These are phyloP conservation scores for Adelognathus sp. DNA, from an alignment of 2,888 invertebrate genomes.

Conservation along the genomic window DNA sequence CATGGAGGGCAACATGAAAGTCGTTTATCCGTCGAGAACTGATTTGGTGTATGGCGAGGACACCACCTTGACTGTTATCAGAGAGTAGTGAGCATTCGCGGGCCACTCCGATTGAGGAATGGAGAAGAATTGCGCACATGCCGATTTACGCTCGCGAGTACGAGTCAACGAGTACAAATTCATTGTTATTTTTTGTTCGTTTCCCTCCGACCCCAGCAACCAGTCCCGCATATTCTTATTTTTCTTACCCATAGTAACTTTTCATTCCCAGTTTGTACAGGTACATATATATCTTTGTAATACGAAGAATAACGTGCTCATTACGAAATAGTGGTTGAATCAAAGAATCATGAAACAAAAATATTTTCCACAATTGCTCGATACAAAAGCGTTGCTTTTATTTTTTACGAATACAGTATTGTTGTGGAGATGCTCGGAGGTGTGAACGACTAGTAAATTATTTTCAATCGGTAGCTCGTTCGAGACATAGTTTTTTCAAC, in stretches of 20 bases:
- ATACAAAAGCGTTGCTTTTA: not conserved
- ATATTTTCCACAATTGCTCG: not conserved
- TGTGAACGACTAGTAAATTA: not conserved
- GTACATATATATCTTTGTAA: constrained; percentile 24
- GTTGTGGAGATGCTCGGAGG: not conserved
- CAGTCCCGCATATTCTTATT: constrained; percentile 2
- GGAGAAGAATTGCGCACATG: not conserved
- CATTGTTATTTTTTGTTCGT: not conserved
- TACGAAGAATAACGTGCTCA: constrained; percentile 6
- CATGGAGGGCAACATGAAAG: constrained; percentile 86
- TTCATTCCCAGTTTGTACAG: constrained; percentile 24
- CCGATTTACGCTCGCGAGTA: constrained; percentile 30
- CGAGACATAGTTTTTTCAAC: constrained; percentile 52
- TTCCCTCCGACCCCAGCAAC: not conserved
- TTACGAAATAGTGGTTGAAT: not conserved
- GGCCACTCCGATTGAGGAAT: not conserved
- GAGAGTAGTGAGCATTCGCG: constrained; percentile 64
- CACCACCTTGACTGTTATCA: constrained; percentile 67
- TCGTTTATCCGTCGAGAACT: constrained; percentile 90
- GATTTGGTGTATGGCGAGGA: constrained; percentile 86
- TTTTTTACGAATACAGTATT: not conserved
- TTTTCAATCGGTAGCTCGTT: constrained; percentile 48
- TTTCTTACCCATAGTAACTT: not conserved
- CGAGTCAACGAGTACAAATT: constrained; percentile 49
- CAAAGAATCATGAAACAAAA: not conserved